These are phyloP conservation scores for Machimus atricapillus DNA, from an alignment of 2,888 invertebrate species.

Conservation along the genomic window DNA sequence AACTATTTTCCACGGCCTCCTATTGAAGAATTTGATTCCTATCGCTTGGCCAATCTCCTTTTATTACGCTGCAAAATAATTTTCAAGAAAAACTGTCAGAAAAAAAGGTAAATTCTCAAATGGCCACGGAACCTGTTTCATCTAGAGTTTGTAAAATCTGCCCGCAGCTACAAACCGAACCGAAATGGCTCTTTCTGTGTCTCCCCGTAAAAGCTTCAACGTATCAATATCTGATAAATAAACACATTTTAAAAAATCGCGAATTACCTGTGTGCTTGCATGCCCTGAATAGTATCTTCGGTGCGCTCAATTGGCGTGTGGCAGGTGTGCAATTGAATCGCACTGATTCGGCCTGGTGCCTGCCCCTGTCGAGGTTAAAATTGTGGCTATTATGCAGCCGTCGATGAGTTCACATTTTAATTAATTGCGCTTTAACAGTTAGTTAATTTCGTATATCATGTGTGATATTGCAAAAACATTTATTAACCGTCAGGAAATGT, in stretches of 20 bases:
- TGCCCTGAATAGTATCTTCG: neutral
- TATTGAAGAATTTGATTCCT: neutral
- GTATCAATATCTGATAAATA: neutral
- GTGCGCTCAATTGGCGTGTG: neutral
- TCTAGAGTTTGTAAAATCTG: neutral
- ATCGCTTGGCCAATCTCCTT: neutral
- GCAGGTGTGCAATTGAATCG: neutral
- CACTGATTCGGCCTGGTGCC: neutral
- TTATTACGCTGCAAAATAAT: neutral
- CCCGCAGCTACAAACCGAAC: neutral
- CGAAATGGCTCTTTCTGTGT: neutral
- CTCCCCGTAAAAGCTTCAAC: neutral
- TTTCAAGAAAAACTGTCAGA: neutral
- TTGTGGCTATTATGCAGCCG: neutral
- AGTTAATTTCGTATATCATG: neutral
- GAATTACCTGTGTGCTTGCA: neutral
- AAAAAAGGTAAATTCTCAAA: neutral
- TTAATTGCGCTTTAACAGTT: neutral
- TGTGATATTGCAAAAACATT: neutral
- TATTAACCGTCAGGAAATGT: neutral
- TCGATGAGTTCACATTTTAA: neutral
- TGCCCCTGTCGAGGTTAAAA: neutral
- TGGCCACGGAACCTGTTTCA: neutral
- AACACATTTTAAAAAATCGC: neutral
- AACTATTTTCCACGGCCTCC: neutral